These are phyloP conservation scores for Columba guinea DNA, from an alignment of 2,797 vertebrate species.

Conservation along the genomic window DNA sequence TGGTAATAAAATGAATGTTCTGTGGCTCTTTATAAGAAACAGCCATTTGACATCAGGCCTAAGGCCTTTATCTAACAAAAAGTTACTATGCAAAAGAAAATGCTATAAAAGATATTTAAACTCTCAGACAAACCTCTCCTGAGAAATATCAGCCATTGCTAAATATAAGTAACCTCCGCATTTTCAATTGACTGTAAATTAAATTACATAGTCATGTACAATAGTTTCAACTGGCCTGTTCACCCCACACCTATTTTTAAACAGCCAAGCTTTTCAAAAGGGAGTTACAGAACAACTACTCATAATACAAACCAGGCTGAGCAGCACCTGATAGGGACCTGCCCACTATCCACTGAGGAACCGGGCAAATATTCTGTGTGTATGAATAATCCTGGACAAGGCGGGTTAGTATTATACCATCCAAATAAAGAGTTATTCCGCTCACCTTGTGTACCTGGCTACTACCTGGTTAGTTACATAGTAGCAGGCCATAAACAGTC, in stretches of 20 bases:
- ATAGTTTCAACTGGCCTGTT: neutral
- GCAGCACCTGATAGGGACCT: neutral
- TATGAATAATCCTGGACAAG: neutral
- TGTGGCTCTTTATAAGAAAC: conserved; percentile 23
- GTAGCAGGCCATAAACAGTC: neutral
- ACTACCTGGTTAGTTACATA: neutral
- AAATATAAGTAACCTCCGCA: neutral
- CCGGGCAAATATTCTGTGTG: fast-evolving
- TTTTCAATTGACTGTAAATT: neutral
- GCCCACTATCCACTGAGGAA: neutral
- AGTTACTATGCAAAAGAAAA: neutral
- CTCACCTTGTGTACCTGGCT: neutral
- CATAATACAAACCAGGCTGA: neutral
- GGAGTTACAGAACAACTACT: neutral
- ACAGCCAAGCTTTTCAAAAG: neutral
- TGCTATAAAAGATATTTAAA: neutral
- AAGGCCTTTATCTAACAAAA: conserved; percentile 19
- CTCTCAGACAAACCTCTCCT: neutral
- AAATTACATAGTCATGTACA: neutral
- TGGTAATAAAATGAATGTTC: conserved; percentile 33
- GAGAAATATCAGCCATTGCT: neutral
- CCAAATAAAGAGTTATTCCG: neutral
- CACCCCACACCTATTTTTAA: neutral
- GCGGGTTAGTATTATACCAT: neutral
- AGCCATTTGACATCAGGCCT: conserved; percentile 25